These are phyloP conservation scores for Lutraria lutraria DNA, from an alignment of 2,888 invertebrate genomes.

Conservation along the genomic window DNA sequence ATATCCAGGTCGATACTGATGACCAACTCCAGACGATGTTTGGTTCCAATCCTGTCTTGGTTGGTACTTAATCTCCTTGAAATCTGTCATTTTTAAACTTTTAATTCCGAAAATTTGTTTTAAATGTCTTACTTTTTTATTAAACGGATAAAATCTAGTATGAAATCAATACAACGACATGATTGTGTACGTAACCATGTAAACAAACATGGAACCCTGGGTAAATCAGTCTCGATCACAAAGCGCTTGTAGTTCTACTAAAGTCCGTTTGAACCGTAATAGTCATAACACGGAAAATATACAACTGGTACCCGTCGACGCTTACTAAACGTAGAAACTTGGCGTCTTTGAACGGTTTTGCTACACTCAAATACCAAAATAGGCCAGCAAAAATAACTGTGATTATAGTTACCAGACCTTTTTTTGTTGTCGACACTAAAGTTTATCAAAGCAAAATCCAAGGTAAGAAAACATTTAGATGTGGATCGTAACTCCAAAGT, in stretches of 20 bases:
- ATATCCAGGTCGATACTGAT: constrained; percentile 86
- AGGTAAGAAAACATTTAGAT: too few relatives aligned
- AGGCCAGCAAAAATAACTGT: too few relatives aligned
- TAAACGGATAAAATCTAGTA: not conserved
- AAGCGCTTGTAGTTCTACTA: not conserved
- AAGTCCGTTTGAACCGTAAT: too few relatives aligned
- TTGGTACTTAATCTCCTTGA: constrained; percentile 78
- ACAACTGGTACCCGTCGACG: not conserved
- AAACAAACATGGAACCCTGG: constrained; percentile 68
- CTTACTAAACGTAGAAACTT: not conserved
- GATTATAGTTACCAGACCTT: too few relatives aligned
- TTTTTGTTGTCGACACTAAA: too few relatives aligned
- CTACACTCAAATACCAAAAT: too few relatives aligned
- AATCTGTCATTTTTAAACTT: constrained; percentile 71
- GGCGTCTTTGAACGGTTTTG: too few relatives aligned
- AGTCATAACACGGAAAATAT: too few relatives aligned
- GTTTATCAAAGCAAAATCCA: too few relatives aligned
- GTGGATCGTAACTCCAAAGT: too few relatives aligned
- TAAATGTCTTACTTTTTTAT: not conserved
- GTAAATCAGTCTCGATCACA: constrained; percentile 28
- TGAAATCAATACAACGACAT: constrained; percentile 19
- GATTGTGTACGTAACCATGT: constrained; percentile 72
- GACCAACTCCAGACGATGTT: constrained; percentile 86
- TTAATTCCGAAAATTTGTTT: constrained; percentile 9
- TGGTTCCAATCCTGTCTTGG: constrained; percentile 83